These are phyloP conservation scores for Geophilus truncorum DNA, from an alignment of 2,888 invertebrate genomes.

Conservation along the genomic window DNA sequence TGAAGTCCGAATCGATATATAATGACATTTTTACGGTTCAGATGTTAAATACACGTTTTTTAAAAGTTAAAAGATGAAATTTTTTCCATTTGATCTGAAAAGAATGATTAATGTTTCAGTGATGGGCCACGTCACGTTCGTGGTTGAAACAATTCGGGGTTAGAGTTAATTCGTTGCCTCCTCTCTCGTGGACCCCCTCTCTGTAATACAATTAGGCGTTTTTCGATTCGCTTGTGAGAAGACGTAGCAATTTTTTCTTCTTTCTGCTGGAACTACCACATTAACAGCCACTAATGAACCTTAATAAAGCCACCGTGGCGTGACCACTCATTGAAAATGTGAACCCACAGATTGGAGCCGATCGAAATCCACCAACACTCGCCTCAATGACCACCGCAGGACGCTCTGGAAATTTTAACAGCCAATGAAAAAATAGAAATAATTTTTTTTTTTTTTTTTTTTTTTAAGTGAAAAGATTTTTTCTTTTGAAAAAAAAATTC, in stretches of 20 bases:
- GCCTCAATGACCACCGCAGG: not conserved
- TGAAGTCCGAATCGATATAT: too few relatives aligned
- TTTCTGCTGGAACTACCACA: not conserved
- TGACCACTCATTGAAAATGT: not conserved
- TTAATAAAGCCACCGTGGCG: not conserved
- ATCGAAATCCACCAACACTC: not conserved
- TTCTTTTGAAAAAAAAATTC: not conserved
- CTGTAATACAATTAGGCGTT: not conserved
- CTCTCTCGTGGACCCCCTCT: not conserved
- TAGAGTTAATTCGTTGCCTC: not conserved
- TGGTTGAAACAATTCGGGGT: not conserved
- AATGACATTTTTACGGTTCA: too few relatives aligned
- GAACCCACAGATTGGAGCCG: not conserved
- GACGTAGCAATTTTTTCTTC: not conserved
- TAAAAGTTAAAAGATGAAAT: not conserved
- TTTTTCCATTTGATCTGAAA: too few relatives aligned
- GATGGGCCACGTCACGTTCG: not conserved
- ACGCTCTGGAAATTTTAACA: too few relatives aligned
- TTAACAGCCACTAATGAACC: not conserved
- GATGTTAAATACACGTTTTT: not conserved
- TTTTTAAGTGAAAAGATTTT: not conserved
- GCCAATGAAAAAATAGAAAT: too few relatives aligned
- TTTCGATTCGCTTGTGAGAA: not conserved
- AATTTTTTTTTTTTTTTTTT: not conserved
- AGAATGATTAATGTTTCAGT: not conserved